Base-by-base conservation (phyloP, 1,140 invertebrate species). In the Conus ventricosus region DNA sequence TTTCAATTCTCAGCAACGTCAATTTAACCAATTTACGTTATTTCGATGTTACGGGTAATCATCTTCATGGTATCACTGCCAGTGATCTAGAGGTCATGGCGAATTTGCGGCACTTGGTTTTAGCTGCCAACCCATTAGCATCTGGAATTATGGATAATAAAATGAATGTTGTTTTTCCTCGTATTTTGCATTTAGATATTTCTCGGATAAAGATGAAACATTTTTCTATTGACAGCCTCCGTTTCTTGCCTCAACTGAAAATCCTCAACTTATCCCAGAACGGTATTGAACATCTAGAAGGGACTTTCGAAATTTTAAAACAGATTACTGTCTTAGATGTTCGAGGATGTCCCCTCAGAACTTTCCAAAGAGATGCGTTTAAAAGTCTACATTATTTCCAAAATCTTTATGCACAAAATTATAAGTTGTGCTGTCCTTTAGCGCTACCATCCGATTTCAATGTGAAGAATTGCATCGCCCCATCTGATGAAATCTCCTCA, bases 341-440 rank as follows among this genome's bases (percentile, higher is more conserved):
- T n/a, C 83, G 83, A 13, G 54, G 57, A 7, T 84, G 83, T 13
- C 83, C 83, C 20, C 11, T 84, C 7, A 84, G 15, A 5, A 1
- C 5, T 5, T 84, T 84, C 2, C 54, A 51, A 84, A 20, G 5
- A 63, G 83, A 63, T 54, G n/a, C 60, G 39, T 39, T 84, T 13
- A 51, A 20, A n/a, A 25, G 54, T 60, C 11, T 63, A 7, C 0
- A 8, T 7, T 23, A 8, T 20, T 53, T 84, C 5, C 54, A 84
- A 20, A 23, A 5, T 13, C 10, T 84, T 10, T 60, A n/a, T 63
- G 83, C 83, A 25, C 39, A 84, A 25, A 84, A 84, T 54, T 84
- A 84, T 53, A 84, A 84, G 25, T 54, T 84, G 55, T 84, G 83
- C 83, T 84, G 83, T 25, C 83, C 83, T 7, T 5, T 20, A 8